Evolutionary conservation across 2,113 vertebrate genomes (phyloP).

Genomic region (Zosterops japonicus): DNA sequence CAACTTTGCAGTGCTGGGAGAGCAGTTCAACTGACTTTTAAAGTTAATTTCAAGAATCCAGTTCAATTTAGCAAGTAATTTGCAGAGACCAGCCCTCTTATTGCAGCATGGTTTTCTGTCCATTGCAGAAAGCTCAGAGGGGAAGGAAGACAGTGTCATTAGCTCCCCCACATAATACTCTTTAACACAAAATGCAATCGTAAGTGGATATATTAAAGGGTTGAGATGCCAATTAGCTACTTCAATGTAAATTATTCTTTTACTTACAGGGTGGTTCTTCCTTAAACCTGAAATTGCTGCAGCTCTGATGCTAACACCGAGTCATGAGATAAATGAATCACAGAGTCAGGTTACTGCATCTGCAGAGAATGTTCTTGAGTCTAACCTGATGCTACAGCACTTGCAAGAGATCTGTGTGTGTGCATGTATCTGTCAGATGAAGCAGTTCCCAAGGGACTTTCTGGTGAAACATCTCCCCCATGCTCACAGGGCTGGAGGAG

Average conservation of each 20-base stretch:
- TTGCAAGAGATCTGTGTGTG: not conserved
- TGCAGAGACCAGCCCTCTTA: not conserved
- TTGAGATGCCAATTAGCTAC: not conserved
- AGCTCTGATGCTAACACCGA: not conserved
- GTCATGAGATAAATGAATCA: constrained; percentile 28
- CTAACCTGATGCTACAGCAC: not conserved
- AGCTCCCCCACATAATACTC: not conserved
- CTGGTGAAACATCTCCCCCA: accelerated
- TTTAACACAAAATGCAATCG: not conserved
- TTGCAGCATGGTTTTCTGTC: not conserved
- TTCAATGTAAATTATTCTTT: not conserved
- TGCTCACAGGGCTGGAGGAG: not conserved
- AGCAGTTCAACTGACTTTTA: not conserved
- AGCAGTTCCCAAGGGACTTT: not conserved
- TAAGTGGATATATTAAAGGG: not conserved
- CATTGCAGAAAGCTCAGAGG: not conserved
- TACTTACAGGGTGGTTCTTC: not conserved
- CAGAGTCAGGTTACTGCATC: not conserved
- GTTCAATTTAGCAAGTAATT: not conserved
- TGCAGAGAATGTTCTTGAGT: not conserved
- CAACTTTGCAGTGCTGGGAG: not conserved
- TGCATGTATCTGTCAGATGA: accelerated
- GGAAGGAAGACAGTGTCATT: not conserved
- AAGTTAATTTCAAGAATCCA: not conserved
- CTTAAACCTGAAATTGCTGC: not conserved